Evolutionary conservation across 2,113 vertebrate species (phyloP), one percentile per base, ranked within the genome.

Genomic region (Anas platyrhynchos): DNA sequence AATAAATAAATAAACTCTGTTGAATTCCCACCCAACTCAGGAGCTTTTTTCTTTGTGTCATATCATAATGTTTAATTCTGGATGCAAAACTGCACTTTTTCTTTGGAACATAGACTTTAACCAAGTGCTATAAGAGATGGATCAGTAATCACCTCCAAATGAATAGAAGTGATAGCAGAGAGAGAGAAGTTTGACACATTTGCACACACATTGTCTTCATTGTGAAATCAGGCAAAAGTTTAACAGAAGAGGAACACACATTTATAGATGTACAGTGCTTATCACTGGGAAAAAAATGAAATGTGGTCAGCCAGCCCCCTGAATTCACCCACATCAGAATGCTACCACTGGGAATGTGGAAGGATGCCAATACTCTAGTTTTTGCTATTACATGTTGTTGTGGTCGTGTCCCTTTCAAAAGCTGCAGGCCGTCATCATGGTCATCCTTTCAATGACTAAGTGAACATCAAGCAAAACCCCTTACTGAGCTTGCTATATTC

Each of bases 1-100:
- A 44, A 16, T 7, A 44, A 16, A 91, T 50, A 79, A 93, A 96
- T 95, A 96, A 69, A 58, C 85, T 91, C 95, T 93, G 95, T 85
- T 96, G 82, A 97, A 93, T 84, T 93, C 82, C 84, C 48, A 90
- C 18, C 55, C 67, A 93, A 82, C 88, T 95, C 84, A 91, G 83
- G 97, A 89, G 46, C 36, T 2, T 75, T 93, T 95, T 84, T 52
- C 31, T 73, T 85, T 91, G 71, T 92, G 67, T 88, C 75, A 55
- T 43, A 91, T 43, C 86, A 92, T 91, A 93, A 96, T 17, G 9
- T 59, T 95, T 94, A 90, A 96, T 76, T 79, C 69, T 81, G 54
- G 31, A 65, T 89, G 87, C 93, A 75, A 96, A 95, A 96, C 66
- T 55, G 94, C 41, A 69, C 2, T 75, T 96, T 21, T 71, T 32